These are phyloP conservation scores for Heteractis magnifica DNA, from an alignment of 92 coral and sea anemone genomes.

Conservation along the genomic window DNA sequence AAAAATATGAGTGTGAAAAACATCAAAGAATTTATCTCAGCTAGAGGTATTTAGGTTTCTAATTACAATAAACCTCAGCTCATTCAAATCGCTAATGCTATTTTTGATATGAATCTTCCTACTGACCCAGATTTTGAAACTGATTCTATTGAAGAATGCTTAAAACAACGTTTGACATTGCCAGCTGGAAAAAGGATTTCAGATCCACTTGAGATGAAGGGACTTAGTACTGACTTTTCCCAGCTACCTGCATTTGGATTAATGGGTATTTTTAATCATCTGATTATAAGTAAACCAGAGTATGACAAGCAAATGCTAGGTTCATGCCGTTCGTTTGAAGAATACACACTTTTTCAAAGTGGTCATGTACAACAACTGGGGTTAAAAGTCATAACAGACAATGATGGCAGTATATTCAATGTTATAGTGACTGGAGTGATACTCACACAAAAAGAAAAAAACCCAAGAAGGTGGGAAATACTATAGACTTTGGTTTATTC, in stretches of 20 bases:
- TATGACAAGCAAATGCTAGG: no score
- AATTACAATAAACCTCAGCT: conserved; percentile 41
- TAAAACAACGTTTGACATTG: conserved; percentile 41
- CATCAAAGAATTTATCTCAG: conserved; percentile 33
- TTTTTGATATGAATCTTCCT: conserved; percentile 34
- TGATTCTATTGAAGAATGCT: conserved; percentile 43
- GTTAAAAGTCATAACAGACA: no score
- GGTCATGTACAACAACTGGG: no score
- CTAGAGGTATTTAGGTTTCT: conserved; percentile 41
- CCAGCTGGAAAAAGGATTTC: conserved; percentile 45
- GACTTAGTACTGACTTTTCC: no score
- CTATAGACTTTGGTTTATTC: conserved; percentile 58
- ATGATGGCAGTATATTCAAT: no score
- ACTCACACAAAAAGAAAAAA: no score
- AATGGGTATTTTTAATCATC: no score
- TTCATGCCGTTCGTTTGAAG: no score
- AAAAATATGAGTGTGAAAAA: neutral
- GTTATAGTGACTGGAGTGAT: no score
- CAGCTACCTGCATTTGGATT: no score
- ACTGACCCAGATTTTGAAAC: conserved; percentile 56
- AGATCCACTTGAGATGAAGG: neutral
- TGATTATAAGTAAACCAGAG: no score
- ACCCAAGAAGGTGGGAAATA: conserved; percentile 47
- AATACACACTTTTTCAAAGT: no score
- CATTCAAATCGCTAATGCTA: conserved; percentile 29